These are phyloP conservation scores for Bothrops jararaca DNA, from an alignment of 2,113 vertebrate genomes.

Conservation along the genomic window DNA sequence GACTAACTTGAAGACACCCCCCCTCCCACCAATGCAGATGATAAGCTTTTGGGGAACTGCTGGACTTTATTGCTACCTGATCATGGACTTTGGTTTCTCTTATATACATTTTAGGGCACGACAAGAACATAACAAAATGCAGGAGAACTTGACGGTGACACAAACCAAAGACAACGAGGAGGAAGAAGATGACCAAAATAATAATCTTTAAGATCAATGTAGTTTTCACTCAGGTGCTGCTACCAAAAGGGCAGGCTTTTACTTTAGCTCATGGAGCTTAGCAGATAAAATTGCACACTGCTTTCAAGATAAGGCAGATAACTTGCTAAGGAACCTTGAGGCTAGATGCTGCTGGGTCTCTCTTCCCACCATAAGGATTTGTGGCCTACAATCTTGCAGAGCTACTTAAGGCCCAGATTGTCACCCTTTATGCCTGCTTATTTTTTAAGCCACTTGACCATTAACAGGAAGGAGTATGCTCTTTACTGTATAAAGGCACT, in stretches of 20 bases:
- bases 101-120: constrained; percentile 53
- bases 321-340: neutral
- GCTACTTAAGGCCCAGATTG: neutral
- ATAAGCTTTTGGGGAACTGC: accelerated
- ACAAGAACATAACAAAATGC: constrained; percentile 41
- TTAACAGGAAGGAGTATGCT: neutral
- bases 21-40: neutral
- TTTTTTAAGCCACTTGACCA: neutral
- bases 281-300: accelerated
- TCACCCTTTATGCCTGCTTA: neutral
- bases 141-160: constrained; percentile 39
- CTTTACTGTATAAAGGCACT: neutral
- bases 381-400: neutral
- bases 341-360: neutral
- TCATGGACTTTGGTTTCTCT: accelerated
- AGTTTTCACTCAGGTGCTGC: neutral
- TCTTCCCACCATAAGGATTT: neutral
- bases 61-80: neutral
- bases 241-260: accelerated
- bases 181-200: constrained; percentile 55
- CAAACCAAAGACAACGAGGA: constrained; percentile 43
- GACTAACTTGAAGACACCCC: neutral
- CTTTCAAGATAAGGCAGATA: neutral
- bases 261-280: accelerated
- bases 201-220: constrained; percentile 43